A percentile compares a stretch with the other conserved stretches of the same genome.
Evolutionary conservation across 2,888 invertebrate species (phyloP).

Genomic region (Agriopis marginaria): DNA sequence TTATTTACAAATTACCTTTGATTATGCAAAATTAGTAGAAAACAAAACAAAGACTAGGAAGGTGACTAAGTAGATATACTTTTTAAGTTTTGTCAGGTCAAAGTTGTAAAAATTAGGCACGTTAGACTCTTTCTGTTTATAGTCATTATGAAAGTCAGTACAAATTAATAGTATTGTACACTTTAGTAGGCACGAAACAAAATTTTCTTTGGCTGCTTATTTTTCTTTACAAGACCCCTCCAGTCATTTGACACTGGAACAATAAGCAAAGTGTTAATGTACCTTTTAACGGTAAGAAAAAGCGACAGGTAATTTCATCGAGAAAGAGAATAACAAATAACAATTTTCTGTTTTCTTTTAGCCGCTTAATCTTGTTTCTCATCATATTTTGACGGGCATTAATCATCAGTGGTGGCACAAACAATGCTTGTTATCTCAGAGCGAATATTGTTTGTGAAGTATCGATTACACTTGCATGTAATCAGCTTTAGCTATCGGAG

Average conservation of each 20-base stretch:
- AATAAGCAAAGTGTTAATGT: slow-evolving; percentile 28
- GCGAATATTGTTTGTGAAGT: slow-evolving; percentile 42
- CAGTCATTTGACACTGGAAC: slow-evolving; percentile 20
- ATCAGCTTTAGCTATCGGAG: slow-evolving; percentile 30
- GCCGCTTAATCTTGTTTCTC: slow-evolving; percentile 39
- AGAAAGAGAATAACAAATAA: slow-evolving; percentile 37
- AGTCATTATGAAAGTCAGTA: no score
- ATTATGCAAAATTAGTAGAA: no score
- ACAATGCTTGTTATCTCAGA: slow-evolving; percentile 45
- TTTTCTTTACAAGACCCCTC: not conserved
- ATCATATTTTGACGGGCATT: slow-evolving; percentile 47
- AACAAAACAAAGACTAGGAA: no score
- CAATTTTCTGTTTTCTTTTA: slow-evolving; percentile 39
- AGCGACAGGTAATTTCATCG: slow-evolving; percentile 35
- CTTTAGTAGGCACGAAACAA: not conserved
- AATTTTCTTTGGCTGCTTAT: not conserved
- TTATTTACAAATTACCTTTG: no score
- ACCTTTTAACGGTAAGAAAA: slow-evolving; percentile 30
- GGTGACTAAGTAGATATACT: no score
- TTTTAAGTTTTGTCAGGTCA: no score
- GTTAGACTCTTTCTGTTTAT: not conserved
- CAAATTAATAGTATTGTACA: not conserved
- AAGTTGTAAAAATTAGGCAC: no score
- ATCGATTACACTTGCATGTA: slow-evolving; percentile 30
- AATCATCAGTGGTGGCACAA: slow-evolving; percentile 44